phyloP scores from a whole-genome alignment of 2,888 invertebrate species.

The Meta bourneti region DNA sequence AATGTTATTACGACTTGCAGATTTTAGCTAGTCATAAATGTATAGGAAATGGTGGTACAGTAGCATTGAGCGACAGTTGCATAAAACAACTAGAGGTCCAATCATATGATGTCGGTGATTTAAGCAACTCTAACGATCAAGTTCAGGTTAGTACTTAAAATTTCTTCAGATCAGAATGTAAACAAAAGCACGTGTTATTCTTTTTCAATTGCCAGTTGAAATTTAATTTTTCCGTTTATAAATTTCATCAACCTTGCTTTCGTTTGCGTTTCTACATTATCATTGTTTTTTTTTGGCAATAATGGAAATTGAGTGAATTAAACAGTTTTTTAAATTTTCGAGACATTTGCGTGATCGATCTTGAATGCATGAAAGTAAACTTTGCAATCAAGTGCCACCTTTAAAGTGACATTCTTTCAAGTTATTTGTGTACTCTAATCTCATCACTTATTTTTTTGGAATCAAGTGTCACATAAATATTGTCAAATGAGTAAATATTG shows the following conservation, averaged over 20 bases:
- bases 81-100: slow-evolving; percentile 69
- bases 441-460: too few species aligned
- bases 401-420: too few species aligned
- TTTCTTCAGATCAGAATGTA: slow-evolving; percentile 19
- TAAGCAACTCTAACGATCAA: slow-evolving; percentile 68
- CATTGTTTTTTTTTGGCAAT: too few species aligned
- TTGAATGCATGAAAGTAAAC: too few species aligned
- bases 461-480: too few species aligned
- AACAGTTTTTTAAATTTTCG: too few species aligned
- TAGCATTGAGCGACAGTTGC: slow-evolving; percentile 66
- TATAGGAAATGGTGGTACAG: slow-evolving; percentile 66
- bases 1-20: slow-evolving; percentile 73
- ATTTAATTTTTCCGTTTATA: not conserved
- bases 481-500: too few species aligned
- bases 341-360: too few species aligned
- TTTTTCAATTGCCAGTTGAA: not conserved
- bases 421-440: too few species aligned
- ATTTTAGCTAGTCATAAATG: slow-evolving; percentile 73
- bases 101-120: slow-evolving; percentile 56
- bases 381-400: too few species aligned
- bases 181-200: slow-evolving; percentile 68
- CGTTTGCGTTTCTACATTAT: too few species aligned
- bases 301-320: too few species aligned
- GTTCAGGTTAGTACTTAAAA: slow-evolving; percentile 63
- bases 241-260: not conserved